phyloP scores from a whole-genome alignment of 2,113 vertebrate genomes.

The Tetrax tetrax region DNA sequence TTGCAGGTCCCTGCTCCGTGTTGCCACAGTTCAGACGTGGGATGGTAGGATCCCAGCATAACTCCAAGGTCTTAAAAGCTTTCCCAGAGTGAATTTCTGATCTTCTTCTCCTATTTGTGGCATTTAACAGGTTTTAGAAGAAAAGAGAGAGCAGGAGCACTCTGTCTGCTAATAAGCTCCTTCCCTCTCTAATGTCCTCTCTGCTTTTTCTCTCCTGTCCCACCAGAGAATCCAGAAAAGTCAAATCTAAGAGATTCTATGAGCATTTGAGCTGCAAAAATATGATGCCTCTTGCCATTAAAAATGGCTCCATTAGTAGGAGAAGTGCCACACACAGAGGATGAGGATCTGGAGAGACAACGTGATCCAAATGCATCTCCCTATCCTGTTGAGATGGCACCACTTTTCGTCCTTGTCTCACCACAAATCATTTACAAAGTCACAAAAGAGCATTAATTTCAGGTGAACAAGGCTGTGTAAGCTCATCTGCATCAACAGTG shows the following conservation, averaged over 20 bases:
- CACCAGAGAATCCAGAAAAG: not conserved
- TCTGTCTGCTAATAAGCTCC: not conserved
- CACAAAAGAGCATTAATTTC: not conserved
- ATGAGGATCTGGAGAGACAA: not conserved
- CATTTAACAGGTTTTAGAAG: not conserved
- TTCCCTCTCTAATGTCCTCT: not conserved
- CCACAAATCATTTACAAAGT: not conserved
- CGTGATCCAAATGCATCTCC: not conserved
- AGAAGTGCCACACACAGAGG: not conserved
- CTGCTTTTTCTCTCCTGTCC: conserved; percentile 3
- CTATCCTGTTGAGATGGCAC: not conserved
- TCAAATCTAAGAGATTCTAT: not conserved
- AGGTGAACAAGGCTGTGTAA: not conserved
- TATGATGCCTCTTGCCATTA: not conserved
- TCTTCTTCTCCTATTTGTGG: not conserved
- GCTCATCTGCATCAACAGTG: not conserved
- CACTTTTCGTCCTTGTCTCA: not conserved
- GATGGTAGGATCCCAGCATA: not conserved
- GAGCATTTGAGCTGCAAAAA: not conserved
- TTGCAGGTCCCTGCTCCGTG: not conserved
- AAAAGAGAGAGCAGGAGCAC: not conserved
- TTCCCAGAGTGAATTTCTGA: not conserved
- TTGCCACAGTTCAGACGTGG: not conserved
- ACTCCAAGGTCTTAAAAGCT: not conserved
- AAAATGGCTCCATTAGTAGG: not conserved